Base-by-base conservation (phyloP, 2,888 invertebrate species). In the Patella pellucida region DNA sequence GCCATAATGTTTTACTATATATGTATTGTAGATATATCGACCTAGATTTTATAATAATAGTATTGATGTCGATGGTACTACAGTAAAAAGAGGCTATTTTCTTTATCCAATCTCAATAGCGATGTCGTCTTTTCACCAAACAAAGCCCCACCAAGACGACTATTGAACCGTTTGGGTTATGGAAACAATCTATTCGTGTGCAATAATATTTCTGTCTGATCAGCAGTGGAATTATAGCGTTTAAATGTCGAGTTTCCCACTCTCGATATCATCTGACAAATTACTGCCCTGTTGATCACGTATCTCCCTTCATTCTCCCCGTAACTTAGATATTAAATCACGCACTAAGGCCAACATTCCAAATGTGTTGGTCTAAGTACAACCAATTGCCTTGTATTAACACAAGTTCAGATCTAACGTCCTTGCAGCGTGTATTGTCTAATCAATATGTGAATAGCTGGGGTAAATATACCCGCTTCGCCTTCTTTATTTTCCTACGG, bases 401-500 rank as follows among this genome's bases (percentile, higher is more conserved):
- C 19, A 62, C 62, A 19, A 62, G 62, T 62, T 70, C 19, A 50
- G 62, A 62, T 41, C 51, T n/a, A 56, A 56, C 74, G 52, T 74
- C 74, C 51, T 74, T 71, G 31, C 73, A 70, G 67, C 69, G 71
- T 76, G 78, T 76, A 78, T 81, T 81, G 78, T 77, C 73, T 75
- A 79, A 83, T 85, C 84, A 79, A 84, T 85, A 83, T 52, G 68
- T 77, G 72, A 74, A 79, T 82, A 78, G 78, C 78, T 69, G 73
- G 76, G 76, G 82, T 79, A 84, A 85, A 85, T 82, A 85, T 79
- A 82, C 83, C 77, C 78, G 78, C 75, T 81, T 82, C 80, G 77
- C 79, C 75, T 76, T 78, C 79, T 80, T 80, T 85, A 83, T 85
- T 85, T 85, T 85, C 83, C 81, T 82, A 79, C 73, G 82, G 81